A percentile compares a stretch with the other conserved stretches of the same genome.
Evolutionary conservation across 2,888 invertebrate species (phyloP).

Genomic region (Amphipoea lucens): DNA sequence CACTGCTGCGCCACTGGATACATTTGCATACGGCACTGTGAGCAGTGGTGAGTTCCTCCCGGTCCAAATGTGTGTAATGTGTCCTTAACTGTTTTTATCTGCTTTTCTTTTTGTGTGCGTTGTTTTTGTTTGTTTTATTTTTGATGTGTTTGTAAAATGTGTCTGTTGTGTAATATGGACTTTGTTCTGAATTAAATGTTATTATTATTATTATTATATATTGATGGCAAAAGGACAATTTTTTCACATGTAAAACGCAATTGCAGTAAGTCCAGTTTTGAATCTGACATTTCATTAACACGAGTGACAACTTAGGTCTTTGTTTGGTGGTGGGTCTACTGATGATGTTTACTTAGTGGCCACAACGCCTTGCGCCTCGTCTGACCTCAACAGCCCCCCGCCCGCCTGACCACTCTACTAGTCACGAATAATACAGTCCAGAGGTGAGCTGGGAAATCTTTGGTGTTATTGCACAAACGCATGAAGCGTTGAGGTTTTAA

Average conservation of each 20-base stretch:
- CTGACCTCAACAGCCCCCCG: conserved; percentile 69
- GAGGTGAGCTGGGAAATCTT: conserved; percentile 59
- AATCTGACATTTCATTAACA: not conserved
- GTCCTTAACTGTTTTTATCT: too few relatives aligned
- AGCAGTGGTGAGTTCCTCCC: too few relatives aligned
- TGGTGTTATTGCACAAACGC: conserved; percentile 56
- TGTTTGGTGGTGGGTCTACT: conserved; percentile 32
- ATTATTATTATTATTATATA: too few relatives aligned
- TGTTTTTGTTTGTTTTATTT: too few relatives aligned
- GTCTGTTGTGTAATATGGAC: too few relatives aligned
- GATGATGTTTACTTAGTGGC: conserved; percentile 22
- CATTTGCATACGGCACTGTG: too few relatives aligned
- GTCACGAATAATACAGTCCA: conserved; percentile 67
- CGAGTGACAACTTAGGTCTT: not conserved
- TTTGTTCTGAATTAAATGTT: too few relatives aligned
- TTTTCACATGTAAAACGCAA: not conserved
- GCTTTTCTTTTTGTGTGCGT: too few relatives aligned
- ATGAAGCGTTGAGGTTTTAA: conserved; percentile 52
- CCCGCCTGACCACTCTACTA: conserved; percentile 69
- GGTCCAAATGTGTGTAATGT: too few relatives aligned
- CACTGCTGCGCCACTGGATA: too few relatives aligned
- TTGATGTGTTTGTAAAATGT: too few relatives aligned
- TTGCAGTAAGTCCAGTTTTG: not conserved
- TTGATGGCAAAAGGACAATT: not conserved
- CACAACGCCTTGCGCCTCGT: conserved; percentile 59